Conservation (phyloP, 30 jellyfish, hydroid and myxozoan species). For the Euphysa ruthae region DNA sequence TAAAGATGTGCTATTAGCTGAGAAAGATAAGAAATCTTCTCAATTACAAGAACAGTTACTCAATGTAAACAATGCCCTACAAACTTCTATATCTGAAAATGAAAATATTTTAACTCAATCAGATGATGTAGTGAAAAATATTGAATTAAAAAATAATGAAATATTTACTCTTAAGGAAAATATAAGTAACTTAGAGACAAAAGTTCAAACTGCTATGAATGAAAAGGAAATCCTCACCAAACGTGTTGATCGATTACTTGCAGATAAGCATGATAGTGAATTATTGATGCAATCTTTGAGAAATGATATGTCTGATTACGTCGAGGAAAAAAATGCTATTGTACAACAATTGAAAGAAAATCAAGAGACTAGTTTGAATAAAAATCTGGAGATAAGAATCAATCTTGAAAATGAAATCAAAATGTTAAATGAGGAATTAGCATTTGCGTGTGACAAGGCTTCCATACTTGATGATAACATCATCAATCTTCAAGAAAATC, state of each 20-base stretch:
- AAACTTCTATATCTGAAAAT: background rate
- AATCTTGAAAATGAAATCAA: slow-evolving; percentile 9
- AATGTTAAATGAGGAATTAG: background rate
- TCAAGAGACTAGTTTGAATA: background rate
- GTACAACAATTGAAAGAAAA: slow-evolving; percentile 19
- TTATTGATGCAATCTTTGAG: slow-evolving; percentile 16
- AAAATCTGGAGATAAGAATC: background rate
- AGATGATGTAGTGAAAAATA: background rate
- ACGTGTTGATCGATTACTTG: background rate
- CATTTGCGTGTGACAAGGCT: slow-evolving; percentile 9
- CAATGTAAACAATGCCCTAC: background rate
- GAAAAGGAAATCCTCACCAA: no score
- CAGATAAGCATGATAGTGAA: slow-evolving; percentile 12
- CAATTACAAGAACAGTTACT: background rate
- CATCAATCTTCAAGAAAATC: background rate
- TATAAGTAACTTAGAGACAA: background rate
- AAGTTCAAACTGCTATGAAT: background rate
- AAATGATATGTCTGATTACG: slow-evolving; percentile 58
- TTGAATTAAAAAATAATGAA: background rate
- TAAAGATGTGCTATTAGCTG: background rate
- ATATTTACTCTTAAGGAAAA: background rate
- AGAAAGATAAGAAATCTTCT: background rate
- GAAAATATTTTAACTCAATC: background rate
- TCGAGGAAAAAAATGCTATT: slow-evolving; percentile 44
- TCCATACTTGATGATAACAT: background rate